A percentile compares a stretch with the other conserved stretches of the same genome.
These are phyloP conservation scores for Tetraneura akinire DNA, from an alignment of 1,140 invertebrate species.

Conservation along the genomic window DNA sequence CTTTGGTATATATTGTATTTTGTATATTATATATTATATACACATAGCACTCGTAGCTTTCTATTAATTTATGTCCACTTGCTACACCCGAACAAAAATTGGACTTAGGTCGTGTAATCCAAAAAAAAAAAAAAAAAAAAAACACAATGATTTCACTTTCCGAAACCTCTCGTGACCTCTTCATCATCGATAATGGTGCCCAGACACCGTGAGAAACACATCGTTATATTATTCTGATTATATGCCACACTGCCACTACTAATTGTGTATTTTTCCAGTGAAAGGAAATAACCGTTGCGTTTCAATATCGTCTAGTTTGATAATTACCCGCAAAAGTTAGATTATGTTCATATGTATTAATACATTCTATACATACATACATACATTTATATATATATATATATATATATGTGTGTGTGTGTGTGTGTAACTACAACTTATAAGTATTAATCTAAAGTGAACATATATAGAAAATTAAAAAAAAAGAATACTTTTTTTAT, in stretches of 20 bases:
- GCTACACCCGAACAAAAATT: slow-evolving; percentile 44
- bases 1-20: no score
- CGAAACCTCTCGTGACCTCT: slow-evolving; percentile 42
- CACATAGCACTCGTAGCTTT: background rate
- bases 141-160: slow-evolving; percentile 50
- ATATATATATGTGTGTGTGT: no score
- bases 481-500: no score
- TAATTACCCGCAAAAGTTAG: background rate
- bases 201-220: slow-evolving; percentile 46
- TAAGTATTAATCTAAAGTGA: no score
- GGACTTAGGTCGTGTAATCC: slow-evolving; percentile 16
- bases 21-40: no score
- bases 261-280: slow-evolving; percentile 46
- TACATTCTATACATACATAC: no score
- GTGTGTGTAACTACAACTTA: no score
- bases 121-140: slow-evolving; percentile 49
- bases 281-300: slow-evolving; percentile 29
- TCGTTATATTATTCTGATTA: slow-evolving; percentile 47
- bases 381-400: no score
- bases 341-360: no score
- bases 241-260: background rate
- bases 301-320: slow-evolving; percentile 13
- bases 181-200: slow-evolving; percentile 21
- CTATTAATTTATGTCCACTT: slow-evolving; percentile 30
- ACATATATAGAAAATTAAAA: no score